These are phyloP conservation scores for Phthorimaea operculella DNA, from an alignment of 1,140 invertebrate species.

Conservation along the genomic window DNA sequence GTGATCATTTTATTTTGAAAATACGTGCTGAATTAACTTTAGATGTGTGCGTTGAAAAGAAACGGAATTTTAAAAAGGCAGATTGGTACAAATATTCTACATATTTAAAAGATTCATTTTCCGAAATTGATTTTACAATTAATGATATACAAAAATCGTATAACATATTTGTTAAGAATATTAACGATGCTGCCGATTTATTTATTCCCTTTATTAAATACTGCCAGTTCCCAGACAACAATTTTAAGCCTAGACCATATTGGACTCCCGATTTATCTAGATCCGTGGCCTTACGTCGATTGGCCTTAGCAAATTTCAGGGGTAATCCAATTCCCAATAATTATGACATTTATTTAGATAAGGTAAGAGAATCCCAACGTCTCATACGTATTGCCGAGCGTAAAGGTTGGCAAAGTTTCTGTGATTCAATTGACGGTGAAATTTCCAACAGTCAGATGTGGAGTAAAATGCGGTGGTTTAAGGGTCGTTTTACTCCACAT, in stretches of 20 bases:
- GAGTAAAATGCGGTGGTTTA: slow-evolving; percentile 1
- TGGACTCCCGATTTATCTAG: background rate
- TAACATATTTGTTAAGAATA: slow-evolving; percentile 13
- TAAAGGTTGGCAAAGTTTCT: background rate
- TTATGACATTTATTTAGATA: background rate
- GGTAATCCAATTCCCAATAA: background rate
- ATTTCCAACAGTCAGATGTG: background rate
- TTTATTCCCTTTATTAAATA: slow-evolving; percentile 1
- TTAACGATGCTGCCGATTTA: slow-evolving; percentile 5
- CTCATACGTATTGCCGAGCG: background rate
- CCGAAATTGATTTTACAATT: background rate
- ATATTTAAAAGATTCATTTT: slow-evolving; percentile 4
- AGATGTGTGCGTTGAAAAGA: background rate
- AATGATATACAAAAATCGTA: slow-evolving; percentile 16
- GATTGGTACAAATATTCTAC: slow-evolving; percentile 10
- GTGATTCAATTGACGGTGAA: background rate
- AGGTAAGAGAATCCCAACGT: background rate
- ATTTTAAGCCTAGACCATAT: slow-evolving; percentile 3
- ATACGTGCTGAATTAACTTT: background rate
- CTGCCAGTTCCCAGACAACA: background rate
- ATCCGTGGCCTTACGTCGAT: background rate
- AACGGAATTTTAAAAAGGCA: slow-evolving; percentile 9
- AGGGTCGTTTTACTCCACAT: background rate
- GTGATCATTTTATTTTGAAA: slow-evolving; percentile 13
- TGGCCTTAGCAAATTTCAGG: background rate